Conservation (phyloP, 2,888 invertebrate genomes). For the Plebejus melissa region DNA sequence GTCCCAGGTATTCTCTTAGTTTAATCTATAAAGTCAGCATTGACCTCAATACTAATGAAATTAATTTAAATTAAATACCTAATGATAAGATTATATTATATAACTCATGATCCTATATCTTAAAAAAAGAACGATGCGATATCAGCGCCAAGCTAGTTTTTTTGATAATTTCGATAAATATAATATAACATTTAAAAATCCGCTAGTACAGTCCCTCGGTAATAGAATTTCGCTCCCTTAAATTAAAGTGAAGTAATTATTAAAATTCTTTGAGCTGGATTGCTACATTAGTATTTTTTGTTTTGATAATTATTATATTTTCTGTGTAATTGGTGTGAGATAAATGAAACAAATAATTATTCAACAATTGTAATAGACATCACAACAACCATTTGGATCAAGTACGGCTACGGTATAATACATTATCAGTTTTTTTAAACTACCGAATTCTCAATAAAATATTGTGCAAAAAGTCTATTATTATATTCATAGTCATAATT, state of each 20-base stretch:
- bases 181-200: no score
- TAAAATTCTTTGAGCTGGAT: no score
- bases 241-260: no score
- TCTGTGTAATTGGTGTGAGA: background rate
- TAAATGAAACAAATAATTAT: constrained; percentile 43
- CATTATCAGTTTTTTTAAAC: constrained; percentile 40
- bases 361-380: constrained; percentile 77
- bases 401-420: constrained; percentile 50
- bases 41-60: background rate
- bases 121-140: no score
- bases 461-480: background rate
- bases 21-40: background rate
- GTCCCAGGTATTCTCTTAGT: background rate
- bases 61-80: background rate
- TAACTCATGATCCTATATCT: no score
- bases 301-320: background rate
- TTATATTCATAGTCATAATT: background rate
- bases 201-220: no score
- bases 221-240: no score
- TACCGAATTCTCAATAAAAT: constrained; percentile 28
- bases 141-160: no score
- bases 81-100: background rate
- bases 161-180: no score
- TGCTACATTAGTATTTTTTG: background rate
- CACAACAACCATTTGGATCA: constrained; percentile 78